A percentile compares a stretch with the other conserved stretches of the same genome.
Conservation (phyloP, 2,888 invertebrate species). For the Mesorhabditis belari region DNA sequence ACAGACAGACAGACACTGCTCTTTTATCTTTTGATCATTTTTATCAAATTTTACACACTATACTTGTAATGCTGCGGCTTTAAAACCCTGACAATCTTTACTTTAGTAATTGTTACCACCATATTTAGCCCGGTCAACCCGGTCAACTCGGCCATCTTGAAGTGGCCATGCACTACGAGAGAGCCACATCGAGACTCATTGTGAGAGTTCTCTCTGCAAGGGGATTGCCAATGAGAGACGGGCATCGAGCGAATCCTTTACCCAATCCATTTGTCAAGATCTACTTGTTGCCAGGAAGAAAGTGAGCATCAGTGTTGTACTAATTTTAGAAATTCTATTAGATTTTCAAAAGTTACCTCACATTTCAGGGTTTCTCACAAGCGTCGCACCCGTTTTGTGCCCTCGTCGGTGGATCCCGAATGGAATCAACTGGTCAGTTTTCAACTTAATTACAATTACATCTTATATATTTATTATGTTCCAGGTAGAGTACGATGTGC, state of each 20-base stretch:
- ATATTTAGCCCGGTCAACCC: not conserved
- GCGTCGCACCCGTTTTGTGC: constrained; percentile 61
- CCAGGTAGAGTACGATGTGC: constrained; percentile 12
- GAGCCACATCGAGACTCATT: constrained; percentile 60
- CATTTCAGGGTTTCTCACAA: constrained; percentile 52
- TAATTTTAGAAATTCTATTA: not conserved
- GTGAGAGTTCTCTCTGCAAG: constrained; percentile 61
- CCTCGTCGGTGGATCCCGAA: constrained; percentile 60
- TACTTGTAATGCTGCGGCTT: no score
- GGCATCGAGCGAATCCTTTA: constrained; percentile 13
- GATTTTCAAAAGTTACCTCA: no score
- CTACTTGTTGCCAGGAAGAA: constrained; percentile 61
- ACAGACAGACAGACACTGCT: no score
- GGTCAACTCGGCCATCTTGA: constrained; percentile 57
- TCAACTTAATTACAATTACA: constrained; percentile 16
- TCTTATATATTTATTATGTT: constrained; percentile 6
- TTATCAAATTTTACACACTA: no score
- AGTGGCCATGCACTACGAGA: constrained; percentile 59
- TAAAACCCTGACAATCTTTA: no score
- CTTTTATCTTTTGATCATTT: no score
- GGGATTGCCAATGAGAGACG: constrained; percentile 52
- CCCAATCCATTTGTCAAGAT: constrained; percentile 64
- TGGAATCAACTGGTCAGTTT: constrained; percentile 63
- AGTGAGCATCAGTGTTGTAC: constrained; percentile 51
- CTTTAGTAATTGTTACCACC: no score